Evolutionary conservation across 2,797 vertebrate genomes (phyloP).

Genomic region (Perodicticus potto): DNA sequence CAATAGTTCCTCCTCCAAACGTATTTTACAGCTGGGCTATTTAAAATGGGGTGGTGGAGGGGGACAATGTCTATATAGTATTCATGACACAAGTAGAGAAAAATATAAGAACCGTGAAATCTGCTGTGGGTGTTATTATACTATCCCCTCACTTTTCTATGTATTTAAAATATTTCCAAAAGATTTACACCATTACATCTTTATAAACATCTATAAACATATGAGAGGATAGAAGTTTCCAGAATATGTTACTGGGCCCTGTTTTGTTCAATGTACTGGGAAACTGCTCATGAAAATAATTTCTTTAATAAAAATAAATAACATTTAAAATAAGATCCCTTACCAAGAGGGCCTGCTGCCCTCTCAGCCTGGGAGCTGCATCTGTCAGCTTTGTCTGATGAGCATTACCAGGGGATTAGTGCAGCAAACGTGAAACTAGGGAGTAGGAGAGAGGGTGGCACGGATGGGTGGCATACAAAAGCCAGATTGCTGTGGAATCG

Average conservation of each 20-base stretch:
- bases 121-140: not conserved
- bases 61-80: not conserved
- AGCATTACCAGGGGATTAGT: not conserved
- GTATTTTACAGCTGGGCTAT: not conserved
- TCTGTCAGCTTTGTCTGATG: not conserved
- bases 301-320: not conserved
- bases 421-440: not conserved
- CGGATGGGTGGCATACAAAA: not conserved
- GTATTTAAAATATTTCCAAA: not conserved
- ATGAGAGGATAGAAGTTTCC: not conserved
- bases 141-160: not conserved
- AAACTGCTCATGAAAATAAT: not conserved
- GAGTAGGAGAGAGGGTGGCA: not conserved
- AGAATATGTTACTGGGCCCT: not conserved
- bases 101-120: slow-evolving; percentile 23
- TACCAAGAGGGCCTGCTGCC: not conserved
- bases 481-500: not conserved
- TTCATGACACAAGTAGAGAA: not conserved
- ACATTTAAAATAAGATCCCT: not conserved
- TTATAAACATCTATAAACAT: not conserved
- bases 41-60: not conserved
- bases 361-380: not conserved
- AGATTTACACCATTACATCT: not conserved
- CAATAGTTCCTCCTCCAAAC: not conserved
- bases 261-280: not conserved